Base-by-base conservation (phyloP, 2,113 vertebrate species). In the Odontesthes bonariensis region DNA sequence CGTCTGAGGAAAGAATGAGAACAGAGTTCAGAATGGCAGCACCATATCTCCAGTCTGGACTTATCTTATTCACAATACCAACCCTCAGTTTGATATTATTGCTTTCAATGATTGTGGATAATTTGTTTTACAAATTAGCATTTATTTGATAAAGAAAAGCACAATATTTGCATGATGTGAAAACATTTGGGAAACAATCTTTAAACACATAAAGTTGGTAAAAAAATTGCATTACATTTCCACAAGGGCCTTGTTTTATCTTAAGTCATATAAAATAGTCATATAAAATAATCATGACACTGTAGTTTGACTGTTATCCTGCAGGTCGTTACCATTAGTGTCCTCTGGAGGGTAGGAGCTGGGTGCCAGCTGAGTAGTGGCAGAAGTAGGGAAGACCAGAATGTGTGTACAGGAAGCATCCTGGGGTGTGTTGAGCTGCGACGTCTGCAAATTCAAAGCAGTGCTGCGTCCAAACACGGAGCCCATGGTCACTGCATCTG, bases 351-450 rank as follows among this genome's bases (percentile, higher is more conserved):
- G 96, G 83, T 98, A 99, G 69, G 97, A 96, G 75, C 96, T 97
- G 68, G 97, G 95, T 62, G 97, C 96, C 70, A 98, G 95, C 81
- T 98, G 97, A 77, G 97, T 98, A 57, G 97, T 98, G 72, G 97
- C 96, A 0, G 98, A 99, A 16, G 97, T 99, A 46, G 98, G 98
- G 89, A 99, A 99, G 82, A 99, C 97, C 69, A 99, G 88, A 92
- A 99, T 99, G 92, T 99, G 98, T 0, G 97, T 99, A 68, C 97
- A 99, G 75, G 97, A 98, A 60, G 98, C 98, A 10, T 99, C 98
- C 88, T 99, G 97, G 19, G 98, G 98, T 0, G 98, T 99, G 86
- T 97, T 99, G 32, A 99, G 95, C 94, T 99, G 98, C 9, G 98
- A 99, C 0, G 97, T 97, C 94, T 99, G 98, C 91, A 99, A 89